Conservation (phyloP, 2,888 invertebrate genomes). For the Aphelenchoides bicaudatus region DNA sequence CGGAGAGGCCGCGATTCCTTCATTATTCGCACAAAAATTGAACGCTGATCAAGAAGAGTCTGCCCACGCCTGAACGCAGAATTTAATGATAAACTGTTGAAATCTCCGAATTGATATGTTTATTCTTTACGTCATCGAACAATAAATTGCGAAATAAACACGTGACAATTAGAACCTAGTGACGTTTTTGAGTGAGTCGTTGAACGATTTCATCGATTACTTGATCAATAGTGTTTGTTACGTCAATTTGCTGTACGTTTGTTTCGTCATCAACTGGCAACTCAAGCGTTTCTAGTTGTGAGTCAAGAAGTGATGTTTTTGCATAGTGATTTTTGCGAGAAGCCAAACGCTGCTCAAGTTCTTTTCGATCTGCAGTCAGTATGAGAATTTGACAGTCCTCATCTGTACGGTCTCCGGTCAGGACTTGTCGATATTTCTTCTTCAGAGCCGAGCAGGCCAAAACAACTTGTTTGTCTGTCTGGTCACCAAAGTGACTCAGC, state of each 20-base stretch:
- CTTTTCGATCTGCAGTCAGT: conserved; percentile 12
- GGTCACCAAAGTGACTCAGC: conserved; percentile 26
- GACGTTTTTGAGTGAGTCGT: too few species aligned
- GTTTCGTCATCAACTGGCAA: conserved; percentile 20
- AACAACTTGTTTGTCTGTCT: conserved; percentile 35
- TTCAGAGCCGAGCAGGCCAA: conserved; percentile 62
- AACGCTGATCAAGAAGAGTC: too few species aligned
- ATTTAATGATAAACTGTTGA: too few species aligned
- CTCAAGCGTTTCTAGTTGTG: conserved; percentile 32
- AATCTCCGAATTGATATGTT: too few species aligned
- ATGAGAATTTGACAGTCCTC: conserved; percentile 18
- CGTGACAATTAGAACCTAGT: too few species aligned
- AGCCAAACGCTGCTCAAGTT: conserved; percentile 22
- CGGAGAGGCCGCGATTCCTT: too few species aligned
- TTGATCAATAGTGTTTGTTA: background rate
- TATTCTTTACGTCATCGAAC: too few species aligned
- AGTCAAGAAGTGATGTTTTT: conserved; percentile 28
- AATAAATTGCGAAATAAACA: too few species aligned
- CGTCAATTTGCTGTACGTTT: background rate
- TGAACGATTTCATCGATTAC: background rate
- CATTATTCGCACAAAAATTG: too few species aligned
- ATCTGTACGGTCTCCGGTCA: conserved; percentile 14
- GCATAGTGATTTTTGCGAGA: conserved; percentile 30
- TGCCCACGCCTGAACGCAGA: too few species aligned
- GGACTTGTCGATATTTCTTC: conserved; percentile 52